These are phyloP conservation scores for Amphipoea lucens DNA, from an alignment of 2,888 invertebrate species.

Conservation along the genomic window DNA sequence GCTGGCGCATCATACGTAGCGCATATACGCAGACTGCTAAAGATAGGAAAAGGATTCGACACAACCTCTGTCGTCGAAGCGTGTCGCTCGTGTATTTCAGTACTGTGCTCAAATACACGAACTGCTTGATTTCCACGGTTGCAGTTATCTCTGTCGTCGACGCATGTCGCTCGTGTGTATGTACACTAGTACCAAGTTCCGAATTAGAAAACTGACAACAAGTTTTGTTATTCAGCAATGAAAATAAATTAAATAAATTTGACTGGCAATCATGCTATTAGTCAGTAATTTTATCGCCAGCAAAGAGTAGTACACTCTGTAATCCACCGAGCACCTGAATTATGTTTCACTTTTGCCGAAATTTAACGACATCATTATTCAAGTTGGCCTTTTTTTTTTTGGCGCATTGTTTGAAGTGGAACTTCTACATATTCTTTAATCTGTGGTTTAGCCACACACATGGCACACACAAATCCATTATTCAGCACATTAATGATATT, in stretches of 20 bases:
- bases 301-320: background rate
- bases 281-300: background rate
- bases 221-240: background rate
- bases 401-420: background rate
- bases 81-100: too few relatives aligned
- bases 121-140: too few relatives aligned
- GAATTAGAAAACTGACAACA: background rate
- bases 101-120: too few relatives aligned
- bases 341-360: background rate
- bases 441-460: conserved; percentile 7
- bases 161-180: too few relatives aligned
- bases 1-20: too few relatives aligned
- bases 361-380: background rate
- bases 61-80: too few relatives aligned
- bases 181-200: background rate
- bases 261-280: background rate
- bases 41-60: background rate
- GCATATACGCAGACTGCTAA: background rate
- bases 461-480: conserved; percentile 52
- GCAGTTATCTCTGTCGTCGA: too few relatives aligned
- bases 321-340: background rate
- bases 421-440: conserved; percentile 3
- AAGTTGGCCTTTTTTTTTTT: background rate
- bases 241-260: background rate
- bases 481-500: conserved; percentile 61